Base-by-base conservation (phyloP, 2,113 vertebrate species). In the Lipophrys pholis region DNA sequence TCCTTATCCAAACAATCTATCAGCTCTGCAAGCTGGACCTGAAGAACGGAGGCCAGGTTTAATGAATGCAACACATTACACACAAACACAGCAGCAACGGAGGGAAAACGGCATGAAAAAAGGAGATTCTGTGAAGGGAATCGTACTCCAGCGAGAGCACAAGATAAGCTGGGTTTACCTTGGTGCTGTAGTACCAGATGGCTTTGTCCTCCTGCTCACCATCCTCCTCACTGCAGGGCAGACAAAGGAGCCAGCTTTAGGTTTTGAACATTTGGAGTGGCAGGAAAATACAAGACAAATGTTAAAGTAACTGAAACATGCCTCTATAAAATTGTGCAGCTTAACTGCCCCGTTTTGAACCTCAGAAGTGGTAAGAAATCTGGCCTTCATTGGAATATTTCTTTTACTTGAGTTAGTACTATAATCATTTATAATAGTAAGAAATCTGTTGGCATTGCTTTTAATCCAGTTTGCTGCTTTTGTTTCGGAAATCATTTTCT, bases 1-100 rank as follows among this genome's bases (percentile, higher is more conserved):
- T 96, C 95, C 87, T 96, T 97, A 92, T 99, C 96, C 86, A 99
- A 87, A 85, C 94, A 87, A 60, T 99, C 95, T 54, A 96, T 93
- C 85, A 99, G 88, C 80, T 99, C 97, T 52, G 94, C 95, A 78
- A 99, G 91, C 84, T 99, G 98, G 61, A 97, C 93, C 88, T 97
- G 69, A 5, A n/a, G 35, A 50, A 65, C 2, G 54, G 45, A 58
- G 66, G 49, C 55, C 14, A 45, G 17, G 49, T 52, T 73, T 9
- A 53, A 14, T 5, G 17, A 57, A 36, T 10, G 11, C 30, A 60
- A 52, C 6, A 9, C 42, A 56, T 50, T 11, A 21, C 11, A 7
- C 11, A 10, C 52, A 49, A 8, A 52, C 1, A 36, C 0, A 55
- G 1, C 42, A 45, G 36, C 11, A 41, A 21, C 14, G 5, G 9